Percentiles rank a stretch among this genome's conserved stretches.
Evolutionary conservation across 2,888 invertebrate species (phyloP).

Genomic region (Neria commutata): DNA sequence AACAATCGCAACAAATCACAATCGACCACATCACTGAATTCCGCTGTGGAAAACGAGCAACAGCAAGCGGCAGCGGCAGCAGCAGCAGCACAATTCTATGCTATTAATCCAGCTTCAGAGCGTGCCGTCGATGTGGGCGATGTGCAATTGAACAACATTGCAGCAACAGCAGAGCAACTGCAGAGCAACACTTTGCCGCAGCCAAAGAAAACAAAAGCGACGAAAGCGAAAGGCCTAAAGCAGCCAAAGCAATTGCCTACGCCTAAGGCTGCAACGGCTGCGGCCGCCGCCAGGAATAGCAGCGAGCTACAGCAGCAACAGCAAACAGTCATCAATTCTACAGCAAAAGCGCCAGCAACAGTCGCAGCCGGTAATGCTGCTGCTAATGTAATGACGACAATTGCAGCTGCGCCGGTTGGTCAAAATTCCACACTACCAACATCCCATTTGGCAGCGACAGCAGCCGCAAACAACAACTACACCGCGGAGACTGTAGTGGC

Average conservation of each 20-base stretch:
- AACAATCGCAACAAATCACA: slow-evolving; percentile 54
- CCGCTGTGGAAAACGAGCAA: slow-evolving; percentile 42
- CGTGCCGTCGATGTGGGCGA: slow-evolving; percentile 56
- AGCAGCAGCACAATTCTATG: slow-evolving; percentile 47
- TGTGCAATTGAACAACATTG: slow-evolving; percentile 39
- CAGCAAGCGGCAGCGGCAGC: slow-evolving; percentile 28
- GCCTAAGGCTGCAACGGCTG: slow-evolving; percentile 21
- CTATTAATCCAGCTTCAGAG: slow-evolving; percentile 46
- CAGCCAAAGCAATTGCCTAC: slow-evolving; percentile 57
- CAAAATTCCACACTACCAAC: slow-evolving; percentile 29
- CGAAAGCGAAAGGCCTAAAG: slow-evolving; percentile 50
- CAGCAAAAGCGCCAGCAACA: slow-evolving; percentile 40
- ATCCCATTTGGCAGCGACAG: not conserved
- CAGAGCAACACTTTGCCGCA: slow-evolving; percentile 50
- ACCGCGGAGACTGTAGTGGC: not conserved
- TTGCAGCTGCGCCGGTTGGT: slow-evolving; percentile 41
- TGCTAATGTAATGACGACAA: slow-evolving; percentile 45
- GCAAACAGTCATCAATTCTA: slow-evolving; percentile 42
- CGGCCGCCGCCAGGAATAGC: slow-evolving; percentile 20
- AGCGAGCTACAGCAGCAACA: slow-evolving; percentile 15
- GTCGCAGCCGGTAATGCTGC: slow-evolving; percentile 40
- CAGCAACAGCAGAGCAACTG: slow-evolving; percentile 34
- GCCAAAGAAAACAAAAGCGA: slow-evolving; percentile 46
- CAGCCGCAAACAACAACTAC: slow-evolving; percentile 12
- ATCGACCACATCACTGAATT: slow-evolving; percentile 53